Evolutionary conservation across 1,140 invertebrate genomes (phyloP), one percentile per base, ranked within the genome.

Genomic region (Potamilus streckersoni): DNA sequence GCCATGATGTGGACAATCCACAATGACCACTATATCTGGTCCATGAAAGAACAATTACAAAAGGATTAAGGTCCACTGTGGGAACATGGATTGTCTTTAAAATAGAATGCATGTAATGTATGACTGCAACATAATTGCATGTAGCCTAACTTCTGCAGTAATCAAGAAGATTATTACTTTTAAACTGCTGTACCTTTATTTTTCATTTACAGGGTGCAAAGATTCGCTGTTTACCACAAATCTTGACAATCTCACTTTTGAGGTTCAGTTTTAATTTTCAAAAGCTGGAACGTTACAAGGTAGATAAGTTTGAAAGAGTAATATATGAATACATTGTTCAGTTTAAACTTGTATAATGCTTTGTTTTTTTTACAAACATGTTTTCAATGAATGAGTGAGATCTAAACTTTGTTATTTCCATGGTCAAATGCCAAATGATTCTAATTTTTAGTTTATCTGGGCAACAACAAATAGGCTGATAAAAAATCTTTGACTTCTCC

Each of bases 191-290:
- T 49, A 49, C 38, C 38, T 49, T 49, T 49, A 49, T 49, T 49
- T 49, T 69, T 55, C 65, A 57, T 38, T 79, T 82, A 17, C 81
- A 89, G 88, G 85, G 84, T n/a, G 82, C 87, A 17, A 86, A 84
- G 72, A 60, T 90, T 20, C 78, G 85, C 72, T 80, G 79, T 61
- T 78, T 90, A 14, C 89, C 89, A 31, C 82, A 85, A 23, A 84
- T 90, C n/a, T 75, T 90, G 31, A 88, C 87, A 2, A 55, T 90
- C 19, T 89, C 88, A 4, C 74, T 89, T 2, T 79, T 88, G 27
- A 76, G 89, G 68, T 89, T 90, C 69, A 88, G 85, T 72, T 89
- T 86, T 82, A 84, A 90, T 78, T 85, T 83, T 59, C 49, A 71
- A 13, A 89, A 85, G 73, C 75, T 85, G 80, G 82, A 87, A 58